Percentiles rank a stretch among this genome's conserved stretches.
Evolutionary conservation across 64 coral and sea anemone species (phyloP).

Genomic region (Dendronephthya gigantea): DNA sequence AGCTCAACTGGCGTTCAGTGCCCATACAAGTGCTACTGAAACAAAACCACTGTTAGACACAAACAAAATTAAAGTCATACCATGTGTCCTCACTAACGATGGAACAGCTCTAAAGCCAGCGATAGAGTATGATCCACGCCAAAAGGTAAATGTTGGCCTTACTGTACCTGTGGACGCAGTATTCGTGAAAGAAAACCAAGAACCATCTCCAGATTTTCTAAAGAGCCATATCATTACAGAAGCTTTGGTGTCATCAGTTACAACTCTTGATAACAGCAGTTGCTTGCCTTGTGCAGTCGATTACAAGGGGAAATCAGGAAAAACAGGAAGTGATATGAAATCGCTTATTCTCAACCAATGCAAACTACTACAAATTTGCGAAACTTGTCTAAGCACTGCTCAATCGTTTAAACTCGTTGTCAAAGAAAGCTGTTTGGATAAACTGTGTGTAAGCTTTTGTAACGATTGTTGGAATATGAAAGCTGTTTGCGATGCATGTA

Average conservation of each 20-base stretch:
- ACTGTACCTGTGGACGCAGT: slow-evolving; percentile 15
- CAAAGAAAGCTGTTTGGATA: neutral
- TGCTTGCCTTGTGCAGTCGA: neutral
- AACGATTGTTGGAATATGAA: neutral
- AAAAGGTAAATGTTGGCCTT: slow-evolving; percentile 33
- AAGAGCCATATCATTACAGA: slow-evolving; percentile 25
- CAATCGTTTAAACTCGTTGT: neutral
- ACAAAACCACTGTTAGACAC: slow-evolving; percentile 27
- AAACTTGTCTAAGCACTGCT: neutral
- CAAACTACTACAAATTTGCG: neutral
- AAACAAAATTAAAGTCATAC: slow-evolving; percentile 21
- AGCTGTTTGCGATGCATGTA: neutral
- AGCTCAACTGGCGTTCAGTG: slow-evolving; percentile 21
- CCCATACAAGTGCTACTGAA: neutral
- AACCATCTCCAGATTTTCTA: slow-evolving; percentile 35
- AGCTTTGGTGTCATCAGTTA: neutral
- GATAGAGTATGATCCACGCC: slow-evolving; percentile 31
- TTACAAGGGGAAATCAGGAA: neutral
- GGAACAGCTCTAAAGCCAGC: slow-evolving; percentile 37
- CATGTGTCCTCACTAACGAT: slow-evolving; percentile 29
- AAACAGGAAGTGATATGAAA: neutral
- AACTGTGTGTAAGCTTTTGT: neutral
- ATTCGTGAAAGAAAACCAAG: slow-evolving; percentile 25
- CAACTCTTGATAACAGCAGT: neutral
- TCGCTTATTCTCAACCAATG: neutral